Evolutionary conservation across 30 jellyfish, hydroid and myxozoan genomes (phyloP).

Genomic region (Aurelia sp.): DNA sequence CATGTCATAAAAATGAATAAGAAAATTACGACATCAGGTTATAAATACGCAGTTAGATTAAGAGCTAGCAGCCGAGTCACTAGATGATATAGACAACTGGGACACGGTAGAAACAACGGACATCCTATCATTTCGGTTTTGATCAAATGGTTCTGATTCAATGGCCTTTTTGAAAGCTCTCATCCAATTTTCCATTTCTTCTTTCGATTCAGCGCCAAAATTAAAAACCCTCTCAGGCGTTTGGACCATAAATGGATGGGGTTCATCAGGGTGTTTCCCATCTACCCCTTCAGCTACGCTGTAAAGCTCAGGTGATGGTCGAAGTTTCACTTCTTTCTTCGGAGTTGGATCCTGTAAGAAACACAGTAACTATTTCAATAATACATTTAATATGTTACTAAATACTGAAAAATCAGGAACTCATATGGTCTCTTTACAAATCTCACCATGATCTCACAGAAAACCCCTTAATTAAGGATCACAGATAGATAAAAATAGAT

Average conservation of each 20-base stretch:
- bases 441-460: no score
- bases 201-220: constrained; percentile 70
- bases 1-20: no score
- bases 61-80: constrained; percentile 22
- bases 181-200: constrained; percentile 81
- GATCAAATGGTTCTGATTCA: constrained; percentile 35
- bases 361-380: no score
- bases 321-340: constrained; percentile 26
- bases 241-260: constrained; percentile 77
- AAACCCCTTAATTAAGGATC: no score
- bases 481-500: no score
- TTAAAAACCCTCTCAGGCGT: constrained; percentile 78
- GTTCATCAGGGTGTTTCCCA: constrained; percentile 89
- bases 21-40: no score
- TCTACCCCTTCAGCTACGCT: constrained; percentile 78
- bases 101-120: constrained; percentile 39
- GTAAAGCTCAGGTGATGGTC: constrained; percentile 17
- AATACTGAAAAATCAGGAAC: no score
- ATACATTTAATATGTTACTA: no score
- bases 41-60: no score
- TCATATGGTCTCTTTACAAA: no score
- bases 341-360: constrained; percentile 47
- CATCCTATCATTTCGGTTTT: neutral
- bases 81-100: constrained; percentile 41
- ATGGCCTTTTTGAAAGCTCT: constrained; percentile 76